phyloP scores from a whole-genome alignment of 2,888 invertebrate species.

The Lasiommata megera region DNA sequence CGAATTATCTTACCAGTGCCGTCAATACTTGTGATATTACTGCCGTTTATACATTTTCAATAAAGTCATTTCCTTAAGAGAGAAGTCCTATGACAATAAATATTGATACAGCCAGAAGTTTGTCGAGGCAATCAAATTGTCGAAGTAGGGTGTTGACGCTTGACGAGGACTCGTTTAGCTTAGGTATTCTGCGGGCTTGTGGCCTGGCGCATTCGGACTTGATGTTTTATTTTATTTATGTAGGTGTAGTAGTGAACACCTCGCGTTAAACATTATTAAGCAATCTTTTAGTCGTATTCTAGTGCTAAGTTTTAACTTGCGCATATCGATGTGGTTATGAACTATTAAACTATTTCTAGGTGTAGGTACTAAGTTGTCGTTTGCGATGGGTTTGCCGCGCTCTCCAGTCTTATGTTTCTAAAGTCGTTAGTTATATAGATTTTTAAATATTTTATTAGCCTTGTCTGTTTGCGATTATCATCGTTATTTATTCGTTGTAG shows the following conservation, averaged over 20 bases:
- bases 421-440: constrained; percentile 45
- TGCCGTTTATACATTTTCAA: constrained; percentile 43
- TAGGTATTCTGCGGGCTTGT: constrained; percentile 52
- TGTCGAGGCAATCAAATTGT: constrained; percentile 42
- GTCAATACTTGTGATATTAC: constrained; percentile 69
- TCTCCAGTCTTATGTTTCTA: constrained; percentile 65
- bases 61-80: constrained; percentile 44
- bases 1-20: constrained; percentile 57
- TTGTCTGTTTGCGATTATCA: constrained; percentile 41
- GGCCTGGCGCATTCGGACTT: constrained; percentile 45
- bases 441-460: constrained; percentile 35
- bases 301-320: constrained; percentile 69
- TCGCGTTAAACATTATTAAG: constrained; percentile 46
- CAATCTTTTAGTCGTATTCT: constrained; percentile 55
- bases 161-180: constrained; percentile 47
- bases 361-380: constrained; percentile 52
- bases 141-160: constrained; percentile 42
- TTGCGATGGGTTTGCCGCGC: constrained; percentile 50
- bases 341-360: constrained; percentile 64
- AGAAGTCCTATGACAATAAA: constrained; percentile 36
- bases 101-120: constrained; percentile 41
- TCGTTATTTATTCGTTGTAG: constrained; percentile 56
- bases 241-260: constrained; percentile 21
- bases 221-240: constrained; percentile 8
- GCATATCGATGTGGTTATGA: constrained; percentile 74